A percentile compares a stretch with the other conserved stretches of the same genome.
These are phyloP conservation scores for Drosophila suboccidentalis DNA, from an alignment of 2,888 invertebrate genomes.

Conservation along the genomic window DNA sequence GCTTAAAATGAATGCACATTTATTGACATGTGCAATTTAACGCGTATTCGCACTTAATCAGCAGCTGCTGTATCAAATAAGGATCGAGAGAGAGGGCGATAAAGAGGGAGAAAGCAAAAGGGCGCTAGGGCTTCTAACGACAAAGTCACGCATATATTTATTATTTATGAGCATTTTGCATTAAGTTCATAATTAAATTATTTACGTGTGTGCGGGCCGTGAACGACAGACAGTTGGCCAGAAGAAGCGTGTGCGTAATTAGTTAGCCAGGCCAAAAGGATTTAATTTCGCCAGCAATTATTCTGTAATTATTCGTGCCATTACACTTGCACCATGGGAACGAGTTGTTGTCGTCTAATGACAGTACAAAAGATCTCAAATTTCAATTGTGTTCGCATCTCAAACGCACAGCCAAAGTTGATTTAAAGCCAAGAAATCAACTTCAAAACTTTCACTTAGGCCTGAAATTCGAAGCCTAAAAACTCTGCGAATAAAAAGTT, in stretches of 20 bases:
- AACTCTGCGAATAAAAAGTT: not conserved
- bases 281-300: constrained; percentile 22
- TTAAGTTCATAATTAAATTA: constrained; percentile 66
- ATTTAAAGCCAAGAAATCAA: not conserved
- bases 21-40: constrained; percentile 43
- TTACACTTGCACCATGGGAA: constrained; percentile 25
- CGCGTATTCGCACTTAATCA: constrained; percentile 38
- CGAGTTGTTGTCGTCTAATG: not conserved
- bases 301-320: constrained; percentile 18
- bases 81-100: not conserved
- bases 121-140: not conserved
- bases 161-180: constrained; percentile 70
- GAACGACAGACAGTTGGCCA: constrained; percentile 13
- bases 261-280: constrained; percentile 12
- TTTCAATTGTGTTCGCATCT: not conserved
- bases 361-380: not conserved
- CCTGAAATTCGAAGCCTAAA: constrained; percentile 17
- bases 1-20: constrained; percentile 33
- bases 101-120: too few species aligned
- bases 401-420: not conserved
- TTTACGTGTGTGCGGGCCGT: constrained; percentile 15
- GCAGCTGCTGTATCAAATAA: constrained; percentile 4
- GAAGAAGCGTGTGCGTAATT: constrained; percentile 23
- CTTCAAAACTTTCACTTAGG: constrained; percentile 43
- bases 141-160: constrained; percentile 10